Conservation (phyloP, 2,113 vertebrate genomes). For the Petrocephalus zakoni region DNA sequence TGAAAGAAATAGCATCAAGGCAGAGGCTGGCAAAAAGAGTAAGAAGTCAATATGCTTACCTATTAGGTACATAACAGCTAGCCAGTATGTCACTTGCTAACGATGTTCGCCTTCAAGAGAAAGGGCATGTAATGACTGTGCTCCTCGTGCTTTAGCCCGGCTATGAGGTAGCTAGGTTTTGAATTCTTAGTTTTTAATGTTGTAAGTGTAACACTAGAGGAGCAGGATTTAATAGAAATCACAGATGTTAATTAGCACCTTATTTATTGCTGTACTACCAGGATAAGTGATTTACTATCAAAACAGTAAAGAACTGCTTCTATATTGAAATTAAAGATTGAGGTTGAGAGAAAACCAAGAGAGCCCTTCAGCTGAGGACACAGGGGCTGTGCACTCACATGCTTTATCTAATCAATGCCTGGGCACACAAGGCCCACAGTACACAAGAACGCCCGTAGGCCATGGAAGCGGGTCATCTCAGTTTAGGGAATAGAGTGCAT, state of each 20-base stretch:
- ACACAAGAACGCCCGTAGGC: not conserved
- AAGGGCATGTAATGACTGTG: not conserved
- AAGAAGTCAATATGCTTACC: not conserved
- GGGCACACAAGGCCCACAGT: not conserved
- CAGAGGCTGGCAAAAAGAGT: not conserved
- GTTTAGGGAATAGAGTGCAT: conserved; percentile 1
- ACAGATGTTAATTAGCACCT: not conserved
- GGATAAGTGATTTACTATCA: not conserved
- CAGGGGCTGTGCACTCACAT: not conserved
- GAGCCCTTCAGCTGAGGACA: not conserved
- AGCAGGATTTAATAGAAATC: not conserved
- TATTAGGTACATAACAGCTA: not conserved
- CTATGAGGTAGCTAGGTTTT: not conserved
- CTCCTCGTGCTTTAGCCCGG: not conserved
- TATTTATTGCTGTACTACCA: not conserved
- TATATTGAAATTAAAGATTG: not conserved
- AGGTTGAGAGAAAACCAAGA: not conserved
- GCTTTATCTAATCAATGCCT: not conserved
- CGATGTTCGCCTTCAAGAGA: not conserved
- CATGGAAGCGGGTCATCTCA: not conserved
- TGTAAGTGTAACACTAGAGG: not conserved
- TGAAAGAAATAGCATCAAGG: not conserved
- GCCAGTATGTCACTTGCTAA: not conserved
- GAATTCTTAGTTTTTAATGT: too few relatives aligned
- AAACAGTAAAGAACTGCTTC: not conserved